phyloP scores from a whole-genome alignment of 2,113 vertebrate genomes.

The Eudyptes chrysolophus region DNA sequence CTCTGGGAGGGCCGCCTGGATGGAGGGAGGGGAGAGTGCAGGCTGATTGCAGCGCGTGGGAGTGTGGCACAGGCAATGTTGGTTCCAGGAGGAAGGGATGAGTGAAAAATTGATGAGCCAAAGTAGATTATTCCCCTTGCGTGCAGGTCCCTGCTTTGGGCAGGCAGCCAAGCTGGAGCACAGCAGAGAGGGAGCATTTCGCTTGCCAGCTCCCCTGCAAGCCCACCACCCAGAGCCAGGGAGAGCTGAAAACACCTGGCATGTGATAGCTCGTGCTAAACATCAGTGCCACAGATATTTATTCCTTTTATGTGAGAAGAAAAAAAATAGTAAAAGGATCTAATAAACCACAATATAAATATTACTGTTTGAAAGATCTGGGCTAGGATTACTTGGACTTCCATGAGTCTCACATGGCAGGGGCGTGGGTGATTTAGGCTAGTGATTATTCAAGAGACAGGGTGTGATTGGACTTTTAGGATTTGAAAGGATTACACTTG shows the following conservation, averaged over 20 bases:
- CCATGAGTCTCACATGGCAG: not conserved
- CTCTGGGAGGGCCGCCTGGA: not conserved
- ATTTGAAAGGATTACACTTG: not conserved
- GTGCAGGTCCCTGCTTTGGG: not conserved
- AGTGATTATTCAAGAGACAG: not conserved
- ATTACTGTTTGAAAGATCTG: not conserved
- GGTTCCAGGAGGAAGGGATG: not conserved
- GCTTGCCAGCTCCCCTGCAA: not conserved
- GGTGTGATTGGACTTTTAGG: not conserved
- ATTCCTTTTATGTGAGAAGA: not conserved
- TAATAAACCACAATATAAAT: not conserved
- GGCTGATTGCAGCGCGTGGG: not conserved
- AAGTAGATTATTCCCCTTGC: not conserved
- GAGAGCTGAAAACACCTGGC: not conserved
- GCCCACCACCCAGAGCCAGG: not conserved
- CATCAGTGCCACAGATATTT: not conserved
- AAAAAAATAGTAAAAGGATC: not conserved
- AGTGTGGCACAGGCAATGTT: rapidly evolving
- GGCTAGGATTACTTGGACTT: not conserved
- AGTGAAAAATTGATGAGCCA: not conserved
- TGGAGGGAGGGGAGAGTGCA: not conserved
- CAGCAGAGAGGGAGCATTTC: not conserved
- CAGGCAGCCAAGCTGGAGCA: not conserved
- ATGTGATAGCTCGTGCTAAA: not conserved
- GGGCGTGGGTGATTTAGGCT: not conserved